phyloP scores from a whole-genome alignment of 2,113 vertebrate species.

The Toxotes jaculatrix region DNA sequence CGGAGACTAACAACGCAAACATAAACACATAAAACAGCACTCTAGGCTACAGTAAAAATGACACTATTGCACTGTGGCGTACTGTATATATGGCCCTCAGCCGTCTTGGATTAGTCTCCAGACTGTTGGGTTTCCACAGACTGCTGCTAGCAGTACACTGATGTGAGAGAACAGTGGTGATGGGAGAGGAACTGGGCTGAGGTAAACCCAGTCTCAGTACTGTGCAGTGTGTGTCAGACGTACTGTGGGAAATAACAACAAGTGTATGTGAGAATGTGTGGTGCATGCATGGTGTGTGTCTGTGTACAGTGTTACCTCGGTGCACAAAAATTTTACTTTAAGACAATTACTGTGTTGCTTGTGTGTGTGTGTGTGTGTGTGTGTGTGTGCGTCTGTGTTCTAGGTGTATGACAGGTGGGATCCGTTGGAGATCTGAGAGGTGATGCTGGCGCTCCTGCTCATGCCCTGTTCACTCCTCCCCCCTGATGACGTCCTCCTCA shows the following conservation, averaged over 20 bases:
- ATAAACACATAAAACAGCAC: constrained; percentile 33
- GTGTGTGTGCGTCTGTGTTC: constrained; percentile 55
- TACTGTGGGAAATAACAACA: constrained; percentile 16
- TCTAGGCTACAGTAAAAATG: constrained; percentile 23
- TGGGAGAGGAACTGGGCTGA: constrained; percentile 19
- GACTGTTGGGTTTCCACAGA: constrained; percentile 72
- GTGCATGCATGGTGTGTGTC: constrained; percentile 38
- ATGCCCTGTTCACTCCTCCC: constrained; percentile 96
- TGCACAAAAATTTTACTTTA: constrained; percentile 79
- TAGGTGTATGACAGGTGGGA: constrained; percentile 98
- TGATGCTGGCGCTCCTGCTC: constrained; percentile 99
- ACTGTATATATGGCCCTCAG: constrained; percentile 15
- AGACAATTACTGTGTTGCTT: constrained; percentile 72
- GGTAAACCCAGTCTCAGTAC: constrained; percentile 24
- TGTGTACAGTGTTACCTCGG: constrained; percentile 37
- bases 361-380: constrained; percentile 31
- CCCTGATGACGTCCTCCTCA: constrained; percentile 95
- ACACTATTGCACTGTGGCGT: constrained; percentile 47
- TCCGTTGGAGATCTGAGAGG: constrained; percentile 99
- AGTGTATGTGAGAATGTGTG: constrained; percentile 39
- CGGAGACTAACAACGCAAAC: constrained; percentile 45
- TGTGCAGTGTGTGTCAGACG: constrained; percentile 26
- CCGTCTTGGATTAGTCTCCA: constrained; percentile 16
- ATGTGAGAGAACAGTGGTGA: constrained; percentile 28
- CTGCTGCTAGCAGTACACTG: constrained; percentile 31